These are phyloP conservation scores for Megaceryle maxima DNA, from an alignment of 2,113 vertebrate genomes.

Conservation along the genomic window DNA sequence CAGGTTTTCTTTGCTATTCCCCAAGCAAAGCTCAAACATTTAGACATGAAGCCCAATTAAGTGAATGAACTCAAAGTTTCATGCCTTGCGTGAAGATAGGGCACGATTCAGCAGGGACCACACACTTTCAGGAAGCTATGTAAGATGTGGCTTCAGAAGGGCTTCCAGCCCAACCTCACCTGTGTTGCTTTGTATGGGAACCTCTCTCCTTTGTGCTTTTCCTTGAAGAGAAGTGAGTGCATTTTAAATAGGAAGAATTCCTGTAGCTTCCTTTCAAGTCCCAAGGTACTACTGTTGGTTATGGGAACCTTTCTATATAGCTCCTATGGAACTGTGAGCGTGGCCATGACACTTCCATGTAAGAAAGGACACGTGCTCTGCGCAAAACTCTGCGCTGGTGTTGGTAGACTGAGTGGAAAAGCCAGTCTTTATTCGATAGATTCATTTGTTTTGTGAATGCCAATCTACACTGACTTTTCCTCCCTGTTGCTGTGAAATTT, in stretches of 20 bases:
- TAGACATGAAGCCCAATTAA: neutral
- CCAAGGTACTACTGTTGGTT: neutral
- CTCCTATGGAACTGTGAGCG: neutral
- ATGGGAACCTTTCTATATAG: neutral
- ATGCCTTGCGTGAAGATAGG: neutral
- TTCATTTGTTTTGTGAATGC: neutral
- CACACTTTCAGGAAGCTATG: neutral
- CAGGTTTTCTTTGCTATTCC: neutral
- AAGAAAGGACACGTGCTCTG: neutral
- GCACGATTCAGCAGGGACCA: neutral
- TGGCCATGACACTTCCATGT: neutral
- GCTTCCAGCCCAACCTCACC: neutral
- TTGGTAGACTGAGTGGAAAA: neutral
- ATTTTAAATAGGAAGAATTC: neutral
- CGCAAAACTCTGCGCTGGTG: neutral
- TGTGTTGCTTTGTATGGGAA: neutral
- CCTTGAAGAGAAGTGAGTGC: neutral
- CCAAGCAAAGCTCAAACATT: neutral
- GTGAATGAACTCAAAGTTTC: neutral
- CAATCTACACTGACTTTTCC: neutral
- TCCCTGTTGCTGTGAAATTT: neutral
- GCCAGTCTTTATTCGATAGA: neutral
- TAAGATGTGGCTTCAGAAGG: neutral
- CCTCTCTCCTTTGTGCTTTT: neutral
- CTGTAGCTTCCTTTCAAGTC: slow-evolving; percentile 1